Conservation (phyloP, 1,140 invertebrate species). For the Drosophila nigrodunni region DNA sequence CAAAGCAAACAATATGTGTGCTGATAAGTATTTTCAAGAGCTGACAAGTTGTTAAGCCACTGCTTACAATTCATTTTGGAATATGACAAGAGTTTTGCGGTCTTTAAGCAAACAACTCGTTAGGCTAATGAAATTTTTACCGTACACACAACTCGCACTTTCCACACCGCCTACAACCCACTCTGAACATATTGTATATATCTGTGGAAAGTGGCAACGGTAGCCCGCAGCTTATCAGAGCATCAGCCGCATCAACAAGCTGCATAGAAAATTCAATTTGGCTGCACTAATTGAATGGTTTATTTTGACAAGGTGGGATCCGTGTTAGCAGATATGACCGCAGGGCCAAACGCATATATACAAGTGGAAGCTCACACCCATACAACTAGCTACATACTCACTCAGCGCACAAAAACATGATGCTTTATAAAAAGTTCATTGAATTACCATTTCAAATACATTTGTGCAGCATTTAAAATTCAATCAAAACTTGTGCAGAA, state of each 20-base stretch:
- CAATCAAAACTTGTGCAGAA: not conserved
- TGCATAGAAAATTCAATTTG: conserved; percentile 79
- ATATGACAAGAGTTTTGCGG: conserved; percentile 61
- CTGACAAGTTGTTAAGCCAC: conserved; percentile 22
- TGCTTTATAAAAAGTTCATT: conserved; percentile 37
- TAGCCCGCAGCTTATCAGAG: conserved; percentile 71
- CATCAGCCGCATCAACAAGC: conserved; percentile 71
- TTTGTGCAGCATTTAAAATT: not conserved
- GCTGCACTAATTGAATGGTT: conserved; percentile 78
- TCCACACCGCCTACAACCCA: not conserved
- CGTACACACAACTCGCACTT: conserved; percentile 9
- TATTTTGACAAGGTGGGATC: conserved; percentile 74
- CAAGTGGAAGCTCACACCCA: not conserved
- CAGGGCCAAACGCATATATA: conserved; percentile 35
- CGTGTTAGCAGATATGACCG: conserved; percentile 69
- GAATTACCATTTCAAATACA: not conserved
- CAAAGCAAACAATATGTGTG: conserved; percentile 12
- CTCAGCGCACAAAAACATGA: not conserved
- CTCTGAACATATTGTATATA: too few species aligned
- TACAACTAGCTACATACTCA: not conserved
- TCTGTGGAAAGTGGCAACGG: conserved; percentile 22
- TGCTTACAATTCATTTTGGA: conserved; percentile 43
- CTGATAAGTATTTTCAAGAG: not conserved
- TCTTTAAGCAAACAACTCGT: conserved; percentile 75
- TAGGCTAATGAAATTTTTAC: conserved; percentile 77